Evolutionary conservation across 2,888 invertebrate species (phyloP), one percentile per base, ranked within the genome.

Genomic region (Kuschelorhynchus macadamiae): DNA sequence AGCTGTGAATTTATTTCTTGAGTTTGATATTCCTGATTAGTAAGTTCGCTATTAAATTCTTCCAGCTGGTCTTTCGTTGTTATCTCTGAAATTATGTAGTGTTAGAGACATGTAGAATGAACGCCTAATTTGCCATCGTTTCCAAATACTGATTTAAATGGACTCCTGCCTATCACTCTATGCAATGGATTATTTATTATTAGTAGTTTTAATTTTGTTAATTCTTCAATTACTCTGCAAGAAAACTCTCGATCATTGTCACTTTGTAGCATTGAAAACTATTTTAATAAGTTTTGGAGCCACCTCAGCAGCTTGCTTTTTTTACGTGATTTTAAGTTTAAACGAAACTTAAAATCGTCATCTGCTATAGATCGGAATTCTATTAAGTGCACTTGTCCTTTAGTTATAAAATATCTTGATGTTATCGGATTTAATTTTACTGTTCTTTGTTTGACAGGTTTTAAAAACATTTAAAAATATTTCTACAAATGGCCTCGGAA

Each of bases 401-500:
- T n/a, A 1, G 39, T 18, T 17, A 39, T 53, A 53, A 39, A 36
- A 11, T 11, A 12, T 36, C 12, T 57, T 12, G 57, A 44, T 2
- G 46, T 57, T 21, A 57, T 46, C 3, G 32, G 57, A 30, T 46
- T 25, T 11, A 2, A 50, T 60, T 36, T 12, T 11, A 36, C 2
- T 7, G 2, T 36, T 36, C 11, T 36, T 36, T 7, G n/a, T 12
- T 11, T 50, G 36, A 16, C 50, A 60, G 2, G 36, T 36, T 25
- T 39, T 49, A 21, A 49, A 60, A 25, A 16, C 14, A 16, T 49
- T 49, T 33, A 60, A 36, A 36, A 50, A 60, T 25, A 50, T 17
- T 39, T 36, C 60, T 36, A 62, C 33, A 11, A 41, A 55, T 1
- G 21, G 55, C 39, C 32, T 41, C 30, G 25, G 44, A 14, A 41